phyloP scores from a whole-genome alignment of 2,888 invertebrate species.

The Lepidocyrtoides sp. region DNA sequence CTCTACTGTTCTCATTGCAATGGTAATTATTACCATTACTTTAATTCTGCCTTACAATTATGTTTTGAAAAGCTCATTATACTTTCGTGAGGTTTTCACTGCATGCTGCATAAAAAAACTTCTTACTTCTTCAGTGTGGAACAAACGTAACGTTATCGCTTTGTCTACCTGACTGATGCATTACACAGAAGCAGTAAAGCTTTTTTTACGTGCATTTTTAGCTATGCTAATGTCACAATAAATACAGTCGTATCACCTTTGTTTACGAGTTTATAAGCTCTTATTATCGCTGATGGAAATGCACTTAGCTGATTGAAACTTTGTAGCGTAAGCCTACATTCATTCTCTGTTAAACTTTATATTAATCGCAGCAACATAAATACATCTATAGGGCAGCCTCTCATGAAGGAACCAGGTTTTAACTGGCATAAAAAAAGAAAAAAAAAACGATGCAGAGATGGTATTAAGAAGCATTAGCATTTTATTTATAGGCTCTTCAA shows the following conservation, averaged over 20 bases:
- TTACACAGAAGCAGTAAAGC: neutral
- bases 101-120: neutral
- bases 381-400: neutral
- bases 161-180: neutral
- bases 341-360: constrained; percentile 12
- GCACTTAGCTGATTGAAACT: constrained; percentile 78
- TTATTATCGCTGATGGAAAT: constrained; percentile 77
- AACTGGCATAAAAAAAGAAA: neutral
- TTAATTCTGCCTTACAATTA: neutral
- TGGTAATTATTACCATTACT: neutral
- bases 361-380: constrained; percentile 23
- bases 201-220: neutral
- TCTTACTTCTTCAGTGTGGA: no score
- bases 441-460: constrained; percentile 12
- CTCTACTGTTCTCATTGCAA: neutral
- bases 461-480: constrained; percentile 66
- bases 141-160: no score
- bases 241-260: constrained; percentile 9
- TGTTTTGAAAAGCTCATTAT: neutral
- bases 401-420: neutral
- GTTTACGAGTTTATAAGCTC: constrained; percentile 68
- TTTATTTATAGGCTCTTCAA: constrained; percentile 70
- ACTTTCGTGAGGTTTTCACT: neutral
- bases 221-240: constrained; percentile 38
- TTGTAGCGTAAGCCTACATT: constrained; percentile 28